phyloP scores from a whole-genome alignment of 2,888 invertebrate genomes.

The Cryptocheilus praepositus region DNA sequence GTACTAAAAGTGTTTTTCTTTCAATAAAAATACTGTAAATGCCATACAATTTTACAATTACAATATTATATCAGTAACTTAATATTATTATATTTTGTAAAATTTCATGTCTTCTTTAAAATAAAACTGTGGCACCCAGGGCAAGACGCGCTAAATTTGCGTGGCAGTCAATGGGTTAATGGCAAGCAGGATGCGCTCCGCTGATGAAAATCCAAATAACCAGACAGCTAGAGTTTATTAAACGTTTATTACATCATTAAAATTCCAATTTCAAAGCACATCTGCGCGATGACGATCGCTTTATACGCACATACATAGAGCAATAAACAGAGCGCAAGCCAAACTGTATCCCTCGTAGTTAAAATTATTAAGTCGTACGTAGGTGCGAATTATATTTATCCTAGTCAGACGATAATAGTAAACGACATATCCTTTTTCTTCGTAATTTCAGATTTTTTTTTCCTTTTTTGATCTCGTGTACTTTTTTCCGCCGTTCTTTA shows the following conservation, averaged over 20 bases:
- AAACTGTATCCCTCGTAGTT: constrained; percentile 24
- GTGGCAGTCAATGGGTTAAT: too few relatives aligned
- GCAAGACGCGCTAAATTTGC: too few relatives aligned
- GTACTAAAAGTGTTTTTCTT: too few relatives aligned
- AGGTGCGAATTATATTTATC: constrained; percentile 22
- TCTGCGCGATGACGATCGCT: constrained; percentile 30
- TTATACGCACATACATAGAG: constrained; percentile 41
- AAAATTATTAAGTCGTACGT: constrained; percentile 27
- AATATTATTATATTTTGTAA: too few relatives aligned
- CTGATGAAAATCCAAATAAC: neutral
- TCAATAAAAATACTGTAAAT: too few relatives aligned
- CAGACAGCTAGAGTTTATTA: constrained; percentile 45
- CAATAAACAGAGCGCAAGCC: constrained; percentile 44
- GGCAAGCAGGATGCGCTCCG: too few relatives aligned
- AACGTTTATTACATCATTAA: constrained; percentile 59
- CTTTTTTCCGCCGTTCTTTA: neutral
- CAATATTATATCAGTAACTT: too few relatives aligned
- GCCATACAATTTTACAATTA: too few relatives aligned
- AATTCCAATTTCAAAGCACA: constrained; percentile 52
- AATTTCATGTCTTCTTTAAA: too few relatives aligned
- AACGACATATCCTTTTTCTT: constrained; percentile 22
- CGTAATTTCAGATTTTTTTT: neutral
- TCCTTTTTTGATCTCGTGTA: neutral
- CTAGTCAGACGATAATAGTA: constrained; percentile 33
- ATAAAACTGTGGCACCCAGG: too few relatives aligned